A percentile compares a stretch with the other conserved stretches of the same genome.
Evolutionary conservation across 2,888 invertebrate species (phyloP).

Genomic region (Malthinus seriepunctatus): DNA sequence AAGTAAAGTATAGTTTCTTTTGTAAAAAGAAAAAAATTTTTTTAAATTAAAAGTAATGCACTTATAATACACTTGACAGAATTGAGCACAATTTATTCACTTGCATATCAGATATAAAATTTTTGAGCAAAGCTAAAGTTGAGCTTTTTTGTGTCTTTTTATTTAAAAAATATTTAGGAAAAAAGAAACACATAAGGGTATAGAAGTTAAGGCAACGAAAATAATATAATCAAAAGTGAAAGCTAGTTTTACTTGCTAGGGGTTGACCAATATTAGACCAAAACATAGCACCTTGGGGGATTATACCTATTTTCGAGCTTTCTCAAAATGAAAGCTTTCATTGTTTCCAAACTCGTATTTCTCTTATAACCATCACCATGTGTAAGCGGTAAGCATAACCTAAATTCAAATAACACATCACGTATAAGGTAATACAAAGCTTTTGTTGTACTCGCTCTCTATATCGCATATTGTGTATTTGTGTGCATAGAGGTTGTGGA

Average conservation of each 20-base stretch:
- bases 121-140: too few relatives aligned
- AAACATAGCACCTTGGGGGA: conserved; percentile 25
- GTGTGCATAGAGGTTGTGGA: conserved; percentile 10
- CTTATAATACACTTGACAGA: too few relatives aligned
- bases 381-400: conserved; percentile 10
- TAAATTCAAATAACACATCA: conserved; percentile 15
- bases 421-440: conserved; percentile 10
- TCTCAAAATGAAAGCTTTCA: conserved; percentile 29
- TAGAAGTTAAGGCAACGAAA: conserved; percentile 17
- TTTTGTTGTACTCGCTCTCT: conserved; percentile 6
- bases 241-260: conserved; percentile 25
- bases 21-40: too few relatives aligned
- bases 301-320: conserved; percentile 27
- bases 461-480: too few relatives aligned
- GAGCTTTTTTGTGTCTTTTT: too few relatives aligned
- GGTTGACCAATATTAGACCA: conserved; percentile 27
- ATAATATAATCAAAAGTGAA: conserved; percentile 28
- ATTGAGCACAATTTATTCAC: too few relatives aligned
- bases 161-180: too few relatives aligned
- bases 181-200: neutral
- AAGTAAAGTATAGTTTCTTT: too few relatives aligned
- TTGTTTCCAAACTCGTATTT: conserved; percentile 25
- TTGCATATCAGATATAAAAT: too few relatives aligned
- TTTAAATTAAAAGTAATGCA: too few relatives aligned
- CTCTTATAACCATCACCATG: conserved; percentile 14